Evolutionary conservation across 2,113 vertebrate species (phyloP).

Genomic region (Alces alces): DNA sequence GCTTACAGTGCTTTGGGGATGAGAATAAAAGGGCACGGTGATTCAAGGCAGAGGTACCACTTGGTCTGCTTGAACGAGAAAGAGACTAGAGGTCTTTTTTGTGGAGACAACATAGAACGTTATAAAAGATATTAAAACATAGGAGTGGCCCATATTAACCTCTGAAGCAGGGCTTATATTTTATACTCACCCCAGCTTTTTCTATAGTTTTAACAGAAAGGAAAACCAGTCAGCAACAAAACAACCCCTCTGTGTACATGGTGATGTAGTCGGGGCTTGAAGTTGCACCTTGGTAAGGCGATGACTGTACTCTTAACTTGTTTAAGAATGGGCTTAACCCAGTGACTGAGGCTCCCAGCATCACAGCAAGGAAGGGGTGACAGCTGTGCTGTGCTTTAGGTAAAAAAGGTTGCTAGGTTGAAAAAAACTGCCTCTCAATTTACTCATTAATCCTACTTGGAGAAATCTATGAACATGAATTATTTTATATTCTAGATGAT

Average conservation of each 20-base stretch:
- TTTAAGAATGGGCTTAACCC: background rate
- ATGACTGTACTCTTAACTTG: background rate
- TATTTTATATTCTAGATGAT: constrained; percentile 29
- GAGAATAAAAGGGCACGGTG: background rate
- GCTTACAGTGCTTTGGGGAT: background rate
- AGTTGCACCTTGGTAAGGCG: background rate
- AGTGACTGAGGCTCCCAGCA: background rate
- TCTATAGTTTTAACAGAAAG: background rate
- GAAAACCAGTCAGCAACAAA: background rate
- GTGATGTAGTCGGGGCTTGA: background rate
- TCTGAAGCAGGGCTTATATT: background rate
- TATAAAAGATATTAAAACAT: background rate
- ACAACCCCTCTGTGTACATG: background rate
- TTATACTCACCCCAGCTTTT: background rate
- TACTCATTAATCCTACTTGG: background rate
- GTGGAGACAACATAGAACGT: background rate
- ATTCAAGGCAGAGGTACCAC: background rate
- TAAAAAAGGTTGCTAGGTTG: background rate
- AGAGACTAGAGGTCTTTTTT: background rate
- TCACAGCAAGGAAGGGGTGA: background rate
- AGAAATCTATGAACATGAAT: background rate
- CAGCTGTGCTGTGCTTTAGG: background rate
- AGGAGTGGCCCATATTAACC: background rate
- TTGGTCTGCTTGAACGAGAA: background rate
- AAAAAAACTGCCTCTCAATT: constrained; percentile 17